Evolutionary conservation across 1,140 invertebrate genomes (phyloP).

Genomic region (Melanaphis sacchari): DNA sequence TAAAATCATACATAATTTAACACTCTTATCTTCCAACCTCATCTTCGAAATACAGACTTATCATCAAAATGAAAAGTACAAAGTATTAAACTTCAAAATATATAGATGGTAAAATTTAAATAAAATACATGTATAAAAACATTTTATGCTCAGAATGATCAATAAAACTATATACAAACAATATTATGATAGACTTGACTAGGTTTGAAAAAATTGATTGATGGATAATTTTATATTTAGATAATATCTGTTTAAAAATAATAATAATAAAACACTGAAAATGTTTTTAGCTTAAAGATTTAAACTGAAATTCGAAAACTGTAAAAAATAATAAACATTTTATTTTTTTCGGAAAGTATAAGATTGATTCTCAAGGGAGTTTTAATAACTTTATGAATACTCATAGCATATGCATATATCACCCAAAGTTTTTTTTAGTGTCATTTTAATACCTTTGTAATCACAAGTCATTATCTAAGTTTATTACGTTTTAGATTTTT

Average conservation of each 20-base stretch:
- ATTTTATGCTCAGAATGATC: not conserved
- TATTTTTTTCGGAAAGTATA: not conserved
- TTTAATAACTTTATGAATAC: not conserved
- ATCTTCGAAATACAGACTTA: not conserved
- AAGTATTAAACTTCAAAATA: not conserved
- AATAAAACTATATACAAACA: not conserved
- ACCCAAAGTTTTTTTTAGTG: not conserved
- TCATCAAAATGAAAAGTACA: conserved; percentile 1
- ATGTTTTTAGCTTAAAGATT: not conserved
- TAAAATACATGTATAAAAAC: not conserved
- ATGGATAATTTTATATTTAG: not conserved
- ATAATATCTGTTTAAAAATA: not conserved
- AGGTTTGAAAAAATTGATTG: not conserved
- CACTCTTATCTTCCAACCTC: not conserved
- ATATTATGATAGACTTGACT: not conserved
- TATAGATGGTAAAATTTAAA: not conserved
- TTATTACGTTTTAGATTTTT: not conserved
- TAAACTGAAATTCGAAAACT: not conserved
- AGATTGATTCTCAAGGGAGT: not conserved
- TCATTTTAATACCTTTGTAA: not conserved
- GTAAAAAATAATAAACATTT: not conserved
- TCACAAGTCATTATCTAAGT: not conserved
- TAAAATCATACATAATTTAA: not conserved
- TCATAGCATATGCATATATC: not conserved
- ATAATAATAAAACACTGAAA: not conserved